phyloP scores from a whole-genome alignment of 1,140 invertebrate species.

The Triops longicaudatus region DNA sequence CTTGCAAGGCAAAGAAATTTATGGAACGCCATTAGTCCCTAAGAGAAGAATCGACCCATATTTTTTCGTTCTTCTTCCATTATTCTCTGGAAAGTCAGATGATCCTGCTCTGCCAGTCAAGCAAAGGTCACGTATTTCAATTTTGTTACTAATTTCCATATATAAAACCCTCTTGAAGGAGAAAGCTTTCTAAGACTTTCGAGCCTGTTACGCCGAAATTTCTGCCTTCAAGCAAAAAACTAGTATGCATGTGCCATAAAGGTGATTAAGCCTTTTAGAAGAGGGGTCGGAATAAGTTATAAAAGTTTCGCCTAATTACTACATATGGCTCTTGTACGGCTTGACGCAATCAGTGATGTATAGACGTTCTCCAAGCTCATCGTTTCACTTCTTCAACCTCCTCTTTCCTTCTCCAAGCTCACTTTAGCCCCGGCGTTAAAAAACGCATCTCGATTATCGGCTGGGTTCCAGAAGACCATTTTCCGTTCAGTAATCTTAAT shows the following conservation, averaged over 20 bases:
- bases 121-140: background rate
- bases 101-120: background rate
- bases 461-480: background rate
- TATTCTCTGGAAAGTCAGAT: background rate
- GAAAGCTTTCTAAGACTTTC: background rate
- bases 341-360: slow-evolving; percentile 1
- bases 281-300: background rate
- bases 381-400: too few relatives aligned
- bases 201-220: too few relatives aligned
- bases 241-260: background rate
- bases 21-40: background rate
- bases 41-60: background rate
- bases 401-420: background rate
- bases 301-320: background rate
- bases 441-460: background rate
- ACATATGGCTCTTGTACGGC: background rate
- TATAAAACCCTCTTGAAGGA: background rate
- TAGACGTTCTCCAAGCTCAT: background rate
- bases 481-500: background rate
- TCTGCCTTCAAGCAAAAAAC: background rate
- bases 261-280: background rate
- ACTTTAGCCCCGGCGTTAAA: background rate
- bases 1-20: background rate
- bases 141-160: background rate
- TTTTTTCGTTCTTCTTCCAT: background rate